These are phyloP conservation scores for Chloroceryle inda DNA, from an alignment of 2,797 vertebrate species.

Conservation along the genomic window DNA sequence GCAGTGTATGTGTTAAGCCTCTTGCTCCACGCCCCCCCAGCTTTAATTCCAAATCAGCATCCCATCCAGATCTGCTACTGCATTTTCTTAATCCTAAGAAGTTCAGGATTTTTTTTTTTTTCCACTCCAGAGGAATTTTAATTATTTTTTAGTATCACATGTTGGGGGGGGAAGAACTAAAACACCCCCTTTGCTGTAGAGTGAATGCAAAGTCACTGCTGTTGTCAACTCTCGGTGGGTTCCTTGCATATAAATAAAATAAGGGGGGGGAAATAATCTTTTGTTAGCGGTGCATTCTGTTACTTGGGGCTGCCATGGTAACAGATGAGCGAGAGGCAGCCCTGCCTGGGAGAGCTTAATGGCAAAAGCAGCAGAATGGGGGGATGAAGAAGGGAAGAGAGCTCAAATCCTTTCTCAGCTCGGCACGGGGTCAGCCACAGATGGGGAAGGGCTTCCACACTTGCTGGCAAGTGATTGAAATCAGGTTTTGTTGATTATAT, in stretches of 20 bases:
- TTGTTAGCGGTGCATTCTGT: neutral
- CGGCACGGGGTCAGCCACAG: neutral
- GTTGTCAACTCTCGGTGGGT: conserved; percentile 25
- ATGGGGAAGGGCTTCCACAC: neutral
- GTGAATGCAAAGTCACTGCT: neutral
- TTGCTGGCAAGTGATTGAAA: neutral
- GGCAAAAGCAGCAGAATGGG: neutral
- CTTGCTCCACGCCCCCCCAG: neutral
- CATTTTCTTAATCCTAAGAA: conserved; percentile 45
- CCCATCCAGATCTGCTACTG: conserved; percentile 23
- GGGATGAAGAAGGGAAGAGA: neutral
- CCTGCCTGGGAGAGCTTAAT: conserved; percentile 20
- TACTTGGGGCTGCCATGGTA: conserved; percentile 70
- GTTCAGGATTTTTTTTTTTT: neutral
- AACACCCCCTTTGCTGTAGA: neutral
- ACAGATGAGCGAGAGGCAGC: conserved; percentile 39
- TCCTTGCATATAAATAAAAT: conserved; percentile 59
- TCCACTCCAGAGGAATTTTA: neutral
- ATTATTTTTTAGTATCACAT: neutral
- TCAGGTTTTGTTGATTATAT: neutral
- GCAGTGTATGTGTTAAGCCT: conserved; percentile 1
- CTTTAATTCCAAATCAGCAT: conserved; percentile 43
- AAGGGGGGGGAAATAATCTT: neutral
- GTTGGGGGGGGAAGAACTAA: neutral
- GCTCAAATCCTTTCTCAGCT: neutral